A percentile compares a stretch with the other conserved stretches of the same genome.
Conservation (phyloP, 2,113 vertebrate species). For the Labrus mixtus region DNA sequence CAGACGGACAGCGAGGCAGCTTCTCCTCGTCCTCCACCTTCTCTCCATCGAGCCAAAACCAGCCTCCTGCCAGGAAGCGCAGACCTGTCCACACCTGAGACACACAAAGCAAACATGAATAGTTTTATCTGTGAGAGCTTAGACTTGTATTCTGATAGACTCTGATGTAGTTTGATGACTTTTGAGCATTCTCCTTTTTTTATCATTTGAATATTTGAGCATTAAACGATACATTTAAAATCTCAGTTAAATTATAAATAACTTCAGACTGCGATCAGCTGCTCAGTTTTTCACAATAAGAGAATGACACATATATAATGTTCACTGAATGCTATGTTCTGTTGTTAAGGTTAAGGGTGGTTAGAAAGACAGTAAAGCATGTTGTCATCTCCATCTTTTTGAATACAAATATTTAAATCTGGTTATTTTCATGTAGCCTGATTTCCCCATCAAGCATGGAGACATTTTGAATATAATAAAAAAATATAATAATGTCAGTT, state of each 20-base stretch:
- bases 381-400: not conserved
- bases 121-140: not conserved
- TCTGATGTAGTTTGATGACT: not conserved
- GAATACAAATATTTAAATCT: slow-evolving; percentile 30
- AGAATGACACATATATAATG: too few species aligned
- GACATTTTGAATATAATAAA: slow-evolving; percentile 60
- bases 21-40: not conserved
- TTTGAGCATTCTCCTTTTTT: not conserved
- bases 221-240: too few species aligned
- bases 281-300: too few species aligned
- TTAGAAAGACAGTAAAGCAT: not conserved
- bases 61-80: slow-evolving; percentile 46
- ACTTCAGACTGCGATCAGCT: too few species aligned
- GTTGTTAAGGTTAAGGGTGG: not conserved
- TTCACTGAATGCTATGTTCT: too few species aligned
- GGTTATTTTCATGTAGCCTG: slow-evolving; percentile 44
- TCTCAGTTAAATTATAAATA: too few species aligned
- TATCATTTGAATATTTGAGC: too few species aligned
- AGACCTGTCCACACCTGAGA: slow-evolving; percentile 55
- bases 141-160: too few species aligned
- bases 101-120: not conserved
- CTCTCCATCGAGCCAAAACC: slow-evolving; percentile 39
- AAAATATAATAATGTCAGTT: too few species aligned
- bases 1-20: slow-evolving; percentile 32
- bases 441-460: slow-evolving; percentile 29